These are phyloP conservation scores for Megamerina dolium DNA, from an alignment of 2,888 invertebrate species.

Conservation along the genomic window DNA sequence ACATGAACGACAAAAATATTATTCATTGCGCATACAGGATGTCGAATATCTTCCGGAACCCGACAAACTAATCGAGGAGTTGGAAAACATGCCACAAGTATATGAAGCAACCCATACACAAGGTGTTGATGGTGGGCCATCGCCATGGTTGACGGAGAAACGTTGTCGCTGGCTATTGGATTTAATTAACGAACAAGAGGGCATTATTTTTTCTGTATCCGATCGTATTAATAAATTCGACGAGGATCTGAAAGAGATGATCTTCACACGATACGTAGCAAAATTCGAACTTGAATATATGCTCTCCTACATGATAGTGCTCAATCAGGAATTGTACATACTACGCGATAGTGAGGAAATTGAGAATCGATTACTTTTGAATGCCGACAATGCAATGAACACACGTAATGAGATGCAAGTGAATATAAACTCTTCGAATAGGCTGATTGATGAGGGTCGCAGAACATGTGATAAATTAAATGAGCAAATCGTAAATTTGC, in stretches of 20 bases:
- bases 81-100: conserved; percentile 26
- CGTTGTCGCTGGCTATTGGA: conserved; percentile 40
- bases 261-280: conserved; percentile 55
- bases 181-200: conserved; percentile 61
- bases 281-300: conserved; percentile 57
- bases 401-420: conserved; percentile 51
- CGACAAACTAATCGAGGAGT: conserved; percentile 15
- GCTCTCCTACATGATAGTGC: conserved; percentile 58
- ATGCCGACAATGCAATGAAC: conserved; percentile 54
- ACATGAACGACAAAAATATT: conserved; percentile 26
- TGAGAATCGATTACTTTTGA: conserved; percentile 59
- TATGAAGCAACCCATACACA: too few relatives aligned
- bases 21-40: conserved; percentile 24
- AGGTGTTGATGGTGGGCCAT: conserved; percentile 15
- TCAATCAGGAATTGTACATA: conserved; percentile 70
- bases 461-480: conserved; percentile 39
- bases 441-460: conserved; percentile 36
- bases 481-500: conserved; percentile 51
- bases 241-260: conserved; percentile 54
- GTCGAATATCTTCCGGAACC: conserved; percentile 18
- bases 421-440: conserved; percentile 32
- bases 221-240: conserved; percentile 62
- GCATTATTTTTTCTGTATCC: conserved; percentile 57
- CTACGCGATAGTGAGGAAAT: conserved; percentile 66
- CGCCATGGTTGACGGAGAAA: conserved; percentile 29